A percentile compares a stretch with the other conserved stretches of the same genome.
Evolutionary conservation across 1,140 invertebrate species (phyloP).

Genomic region (Euura saliciscinereae): DNA sequence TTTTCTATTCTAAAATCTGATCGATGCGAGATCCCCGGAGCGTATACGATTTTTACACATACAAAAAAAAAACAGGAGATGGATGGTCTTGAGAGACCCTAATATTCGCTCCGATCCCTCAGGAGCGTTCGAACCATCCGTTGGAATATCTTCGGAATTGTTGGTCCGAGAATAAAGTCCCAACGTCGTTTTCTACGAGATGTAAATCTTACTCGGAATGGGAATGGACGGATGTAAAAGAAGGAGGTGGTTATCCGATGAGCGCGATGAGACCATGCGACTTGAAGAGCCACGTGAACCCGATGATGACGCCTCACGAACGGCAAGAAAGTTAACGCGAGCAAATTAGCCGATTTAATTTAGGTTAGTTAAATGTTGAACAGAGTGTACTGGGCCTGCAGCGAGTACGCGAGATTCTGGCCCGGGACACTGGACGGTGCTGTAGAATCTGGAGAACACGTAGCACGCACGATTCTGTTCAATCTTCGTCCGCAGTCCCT

Average conservation of each 20-base stretch:
- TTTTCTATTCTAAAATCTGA: not conserved
- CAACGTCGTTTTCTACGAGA: not conserved
- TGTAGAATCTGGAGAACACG: slow-evolving; percentile 31
- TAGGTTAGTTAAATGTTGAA: not conserved
- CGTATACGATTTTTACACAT: no score
- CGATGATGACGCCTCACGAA: slow-evolving; percentile 14
- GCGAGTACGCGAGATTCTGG: slow-evolving; percentile 39
- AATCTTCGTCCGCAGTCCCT: not conserved
- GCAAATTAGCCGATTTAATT: not conserved
- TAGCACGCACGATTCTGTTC: not conserved
- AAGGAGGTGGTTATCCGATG: slow-evolving; percentile 27
- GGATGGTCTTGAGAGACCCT: not conserved
- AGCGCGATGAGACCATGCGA: slow-evolving; percentile 32
- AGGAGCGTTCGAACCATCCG: not conserved
- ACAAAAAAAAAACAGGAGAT: not conserved
- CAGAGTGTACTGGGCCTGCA: slow-evolving; percentile 41
- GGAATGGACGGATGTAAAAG: not conserved
- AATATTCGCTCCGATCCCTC: not conserved
- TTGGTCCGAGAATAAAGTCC: not conserved
- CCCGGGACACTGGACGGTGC: slow-evolving; percentile 41
- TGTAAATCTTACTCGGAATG: not conserved
- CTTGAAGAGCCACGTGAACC: slow-evolving; percentile 26
- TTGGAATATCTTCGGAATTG: not conserved
- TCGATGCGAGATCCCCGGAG: not conserved
- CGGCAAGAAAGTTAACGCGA: slow-evolving; percentile 18